Evolutionary conservation across 2,797 vertebrate species (phyloP).

Genomic region (Sparidentex hasta): DNA sequence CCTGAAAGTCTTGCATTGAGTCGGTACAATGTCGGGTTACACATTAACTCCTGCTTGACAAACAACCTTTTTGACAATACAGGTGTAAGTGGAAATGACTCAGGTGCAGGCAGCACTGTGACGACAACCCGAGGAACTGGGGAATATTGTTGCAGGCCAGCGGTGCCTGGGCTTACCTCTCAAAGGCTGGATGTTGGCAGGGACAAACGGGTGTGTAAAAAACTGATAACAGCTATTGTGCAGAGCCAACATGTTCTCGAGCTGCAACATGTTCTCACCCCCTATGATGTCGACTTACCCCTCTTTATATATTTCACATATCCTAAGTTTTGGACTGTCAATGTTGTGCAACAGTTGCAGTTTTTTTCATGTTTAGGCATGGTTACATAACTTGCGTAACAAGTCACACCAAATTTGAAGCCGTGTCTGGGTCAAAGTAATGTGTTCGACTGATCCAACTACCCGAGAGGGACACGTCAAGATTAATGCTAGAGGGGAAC

Average conservation of each 20-base stretch:
- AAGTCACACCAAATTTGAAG: too few species aligned
- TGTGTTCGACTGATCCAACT: too few species aligned
- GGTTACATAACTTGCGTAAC: too few species aligned
- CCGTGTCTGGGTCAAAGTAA: too few species aligned
- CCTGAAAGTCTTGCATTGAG: background rate
- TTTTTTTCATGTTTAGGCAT: too few species aligned
- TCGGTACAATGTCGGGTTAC: slow-evolving; percentile 2
- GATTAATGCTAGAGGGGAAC: too few species aligned
- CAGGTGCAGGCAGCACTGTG: background rate
- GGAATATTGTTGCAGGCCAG: background rate
- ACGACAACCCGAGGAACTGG: background rate
- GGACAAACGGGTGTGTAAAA: background rate
- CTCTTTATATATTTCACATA: too few species aligned
- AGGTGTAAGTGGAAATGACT: background rate
- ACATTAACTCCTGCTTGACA: background rate
- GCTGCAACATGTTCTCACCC: too few species aligned
- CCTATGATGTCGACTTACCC: too few species aligned
- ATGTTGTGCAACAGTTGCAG: too few species aligned
- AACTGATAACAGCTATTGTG: slow-evolving; percentile 11
- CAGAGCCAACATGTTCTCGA: background rate
- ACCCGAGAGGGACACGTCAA: too few species aligned
- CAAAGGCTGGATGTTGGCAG: background rate
- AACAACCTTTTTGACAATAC: background rate
- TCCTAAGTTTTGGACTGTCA: too few species aligned
- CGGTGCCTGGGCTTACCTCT: background rate